These are phyloP conservation scores for Apotomis turbidana DNA, from an alignment of 2,888 invertebrate genomes.

Conservation along the genomic window DNA sequence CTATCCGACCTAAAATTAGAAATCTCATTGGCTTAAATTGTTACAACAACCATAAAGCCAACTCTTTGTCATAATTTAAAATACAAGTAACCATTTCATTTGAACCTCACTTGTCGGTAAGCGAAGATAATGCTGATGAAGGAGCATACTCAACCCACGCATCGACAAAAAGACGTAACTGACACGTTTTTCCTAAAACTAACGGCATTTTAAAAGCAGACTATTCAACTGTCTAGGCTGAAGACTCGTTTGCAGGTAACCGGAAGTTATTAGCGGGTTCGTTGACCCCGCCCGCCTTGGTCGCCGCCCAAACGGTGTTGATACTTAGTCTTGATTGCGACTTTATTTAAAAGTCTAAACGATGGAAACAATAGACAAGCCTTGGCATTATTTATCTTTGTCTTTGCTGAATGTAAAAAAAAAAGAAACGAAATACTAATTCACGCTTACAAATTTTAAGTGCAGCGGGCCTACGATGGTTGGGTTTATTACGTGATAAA, in stretches of 20 bases:
- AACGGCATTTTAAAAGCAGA: constrained; percentile 5
- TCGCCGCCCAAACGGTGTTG: constrained; percentile 69
- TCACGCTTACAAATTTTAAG: too few relatives aligned
- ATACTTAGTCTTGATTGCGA: constrained; percentile 48
- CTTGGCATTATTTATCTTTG: too few relatives aligned
- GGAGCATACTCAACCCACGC: not conserved
- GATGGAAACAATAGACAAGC: not conserved
- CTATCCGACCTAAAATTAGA: too few relatives aligned
- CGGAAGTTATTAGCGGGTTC: constrained; percentile 80
- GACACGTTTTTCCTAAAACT: not conserved
- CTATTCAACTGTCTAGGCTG: constrained; percentile 57
- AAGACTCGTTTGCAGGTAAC: constrained; percentile 72
- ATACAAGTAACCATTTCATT: too few relatives aligned
- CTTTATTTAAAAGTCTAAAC: constrained; percentile 18
- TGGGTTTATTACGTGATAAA: too few relatives aligned
- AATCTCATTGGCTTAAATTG: too few relatives aligned
- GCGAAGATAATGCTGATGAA: not conserved
- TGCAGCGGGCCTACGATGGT: too few relatives aligned
- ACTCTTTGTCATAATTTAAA: too few relatives aligned
- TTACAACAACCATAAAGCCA: too few relatives aligned
- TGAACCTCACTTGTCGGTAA: too few relatives aligned
- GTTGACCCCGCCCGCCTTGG: constrained; percentile 61
- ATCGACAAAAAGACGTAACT: not conserved
- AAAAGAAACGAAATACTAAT: too few relatives aligned
- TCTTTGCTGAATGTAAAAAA: too few relatives aligned